These are phyloP conservation scores for Panulirus ornatus DNA, from an alignment of 1,140 invertebrate species.

Conservation along the genomic window DNA sequence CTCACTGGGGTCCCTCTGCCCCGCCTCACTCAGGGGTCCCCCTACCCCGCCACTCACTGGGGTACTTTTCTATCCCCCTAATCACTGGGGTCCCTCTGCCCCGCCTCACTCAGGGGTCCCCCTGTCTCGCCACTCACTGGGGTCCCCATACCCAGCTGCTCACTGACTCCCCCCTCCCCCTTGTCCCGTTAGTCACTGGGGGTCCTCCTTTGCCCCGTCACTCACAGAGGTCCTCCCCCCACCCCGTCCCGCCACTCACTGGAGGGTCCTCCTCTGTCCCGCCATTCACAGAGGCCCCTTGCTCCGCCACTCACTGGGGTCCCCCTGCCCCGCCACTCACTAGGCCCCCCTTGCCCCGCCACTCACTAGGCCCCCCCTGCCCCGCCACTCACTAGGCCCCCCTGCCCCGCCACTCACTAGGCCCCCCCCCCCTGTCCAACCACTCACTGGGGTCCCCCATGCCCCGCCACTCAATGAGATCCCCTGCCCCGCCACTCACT, in stretches of 20 bases:
- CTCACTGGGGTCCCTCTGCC: neutral
- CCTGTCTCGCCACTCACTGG: neutral
- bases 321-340: neutral
- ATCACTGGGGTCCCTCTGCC: neutral
- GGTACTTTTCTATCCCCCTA: neutral
- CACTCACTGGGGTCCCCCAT: too few relatives aligned
- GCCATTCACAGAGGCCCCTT: neutral
- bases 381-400: too few relatives aligned
- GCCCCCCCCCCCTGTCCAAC: neutral
- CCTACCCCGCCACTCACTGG: neutral
- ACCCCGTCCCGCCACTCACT: neutral
- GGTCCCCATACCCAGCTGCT: too few relatives aligned
- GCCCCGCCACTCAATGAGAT: neutral
- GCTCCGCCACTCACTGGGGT: neutral
- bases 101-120: too few relatives aligned
- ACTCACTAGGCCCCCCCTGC: neutral
- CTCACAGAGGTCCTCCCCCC: neutral
- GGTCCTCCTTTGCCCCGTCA: neutral
- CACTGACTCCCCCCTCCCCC: neutral
- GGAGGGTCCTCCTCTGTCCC: neutral
- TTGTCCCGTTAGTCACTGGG: neutral
- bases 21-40: neutral
- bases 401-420: neutral
- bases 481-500: neutral
- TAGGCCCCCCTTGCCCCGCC: neutral